These are phyloP conservation scores for Tinea trinotella DNA, from an alignment of 2,888 invertebrate genomes.

Conservation along the genomic window DNA sequence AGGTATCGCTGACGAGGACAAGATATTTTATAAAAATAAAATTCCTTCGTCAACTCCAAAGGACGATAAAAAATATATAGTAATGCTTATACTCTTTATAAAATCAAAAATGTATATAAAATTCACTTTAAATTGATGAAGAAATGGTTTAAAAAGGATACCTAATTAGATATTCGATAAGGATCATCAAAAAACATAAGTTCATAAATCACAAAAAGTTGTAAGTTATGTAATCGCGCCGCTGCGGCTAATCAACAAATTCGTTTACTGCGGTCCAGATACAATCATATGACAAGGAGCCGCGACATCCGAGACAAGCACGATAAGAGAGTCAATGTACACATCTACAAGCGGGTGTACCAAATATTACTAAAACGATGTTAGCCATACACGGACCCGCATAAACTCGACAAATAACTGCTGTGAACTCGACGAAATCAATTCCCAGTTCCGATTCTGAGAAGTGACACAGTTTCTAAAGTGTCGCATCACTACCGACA, in stretches of 20 bases:
- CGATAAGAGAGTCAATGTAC: conserved; percentile 40
- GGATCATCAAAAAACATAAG: neutral
- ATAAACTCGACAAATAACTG: conserved; percentile 66
- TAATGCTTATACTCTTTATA: neutral
- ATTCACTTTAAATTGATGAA: conserved; percentile 7
- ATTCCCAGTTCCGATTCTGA: conserved; percentile 68
- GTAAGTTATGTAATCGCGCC: conserved; percentile 7
- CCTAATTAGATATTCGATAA: conserved; percentile 9
- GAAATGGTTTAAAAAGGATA: conserved; percentile 10
- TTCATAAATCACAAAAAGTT: conserved; percentile 10
- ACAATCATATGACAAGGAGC: conserved; percentile 61
- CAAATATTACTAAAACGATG: conserved; percentile 16
- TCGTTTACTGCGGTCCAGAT: conserved; percentile 60
- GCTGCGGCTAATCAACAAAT: conserved; percentile 31
- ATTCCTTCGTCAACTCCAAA: neutral
- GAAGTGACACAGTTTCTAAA: conserved; percentile 71
- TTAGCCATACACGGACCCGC: conserved; percentile 32
- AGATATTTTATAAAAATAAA: neutral
- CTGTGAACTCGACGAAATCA: conserved; percentile 65
- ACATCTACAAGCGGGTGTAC: conserved; percentile 4
- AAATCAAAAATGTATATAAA: neutral
- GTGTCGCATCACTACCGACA: conserved; percentile 70
- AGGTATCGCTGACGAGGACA: neutral
- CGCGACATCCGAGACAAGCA: conserved; percentile 44
- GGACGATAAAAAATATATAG: neutral